Base-by-base conservation (phyloP, 2,888 invertebrate genomes). In the Erynnis tages region DNA sequence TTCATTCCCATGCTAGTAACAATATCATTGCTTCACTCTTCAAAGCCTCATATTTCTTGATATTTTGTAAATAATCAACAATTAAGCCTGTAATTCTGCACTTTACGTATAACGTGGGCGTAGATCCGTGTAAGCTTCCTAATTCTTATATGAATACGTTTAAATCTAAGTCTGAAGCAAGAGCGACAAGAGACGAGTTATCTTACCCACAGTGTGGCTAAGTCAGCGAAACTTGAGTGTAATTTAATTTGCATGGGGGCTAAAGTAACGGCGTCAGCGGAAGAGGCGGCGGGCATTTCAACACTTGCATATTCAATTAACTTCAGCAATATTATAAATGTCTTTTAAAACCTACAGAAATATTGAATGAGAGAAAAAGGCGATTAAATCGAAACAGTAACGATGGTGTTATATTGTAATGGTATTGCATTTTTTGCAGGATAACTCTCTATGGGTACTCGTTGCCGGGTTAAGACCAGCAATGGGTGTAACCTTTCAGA, bases 231-330 rank as follows among this genome's bases (percentile, higher is more conserved):
- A 82, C 76, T 82, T 72, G 64, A 79, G 73, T 74, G 73, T 78
- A 81, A 84, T 82, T 80, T 82, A 79, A 82, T 86, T 85, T 82
- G 77, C 80, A 83, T 82, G 71, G 65, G 67, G 68, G 67, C 71
- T 70, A 77, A 81, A 79, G 74, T 72, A 78, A 69, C 76, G 68
- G 73, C 72, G 74, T 71, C 62, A 77, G 79, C 73, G 76, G 67
- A 59, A 60, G 59, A 53, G 47, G 53, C 55, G 54, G 61, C 59
- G 60, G 54, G 56, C 56, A 59, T 13, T 32, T 27, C 2, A 27
- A 27, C 10, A 27, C 27, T 5, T n/a, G n/a, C n/a, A 27, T 27
- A 6, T 4, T 6, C 8, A 25, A 7, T n/a, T 25, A 25, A 6
- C 25, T 25, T 25, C 25, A 25, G 25, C 2, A 25, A 6, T 7